Evolutionary conservation across 64 coral and sea anemone genomes (phyloP).

Genomic region (Stichodactyla mertensii): DNA sequence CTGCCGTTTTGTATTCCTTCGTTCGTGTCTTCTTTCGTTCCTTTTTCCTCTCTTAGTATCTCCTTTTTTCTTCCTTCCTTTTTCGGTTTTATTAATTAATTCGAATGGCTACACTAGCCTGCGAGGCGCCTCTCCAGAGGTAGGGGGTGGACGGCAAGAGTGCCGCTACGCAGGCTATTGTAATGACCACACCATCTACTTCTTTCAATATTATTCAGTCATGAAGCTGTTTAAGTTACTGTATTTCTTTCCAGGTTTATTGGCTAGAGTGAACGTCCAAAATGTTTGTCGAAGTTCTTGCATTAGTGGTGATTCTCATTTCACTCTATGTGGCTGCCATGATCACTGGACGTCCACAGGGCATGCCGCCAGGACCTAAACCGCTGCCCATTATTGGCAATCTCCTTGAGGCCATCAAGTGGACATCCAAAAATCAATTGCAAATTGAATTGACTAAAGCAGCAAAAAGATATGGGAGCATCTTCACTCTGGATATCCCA

Average conservation of each 20-base stretch:
- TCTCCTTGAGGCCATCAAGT: slow-evolving; percentile 7
- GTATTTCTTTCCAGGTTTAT: neutral
- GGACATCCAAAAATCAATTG: slow-evolving; percentile 28
- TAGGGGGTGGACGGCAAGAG: no score
- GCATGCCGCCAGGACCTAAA: slow-evolving; percentile 44
- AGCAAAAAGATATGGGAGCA: slow-evolving; percentile 45
- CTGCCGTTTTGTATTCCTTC: no score
- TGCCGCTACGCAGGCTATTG: no score
- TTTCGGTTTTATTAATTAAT: no score
- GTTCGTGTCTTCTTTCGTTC: no score
- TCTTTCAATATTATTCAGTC: no score
- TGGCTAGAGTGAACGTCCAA: neutral
- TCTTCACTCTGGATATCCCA: slow-evolving; percentile 35
- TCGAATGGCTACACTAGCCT: no score
- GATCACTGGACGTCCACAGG: neutral
- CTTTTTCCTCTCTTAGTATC: no score
- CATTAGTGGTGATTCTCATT: neutral
- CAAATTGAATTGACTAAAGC: slow-evolving; percentile 42
- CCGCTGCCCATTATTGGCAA: slow-evolving; percentile 56
- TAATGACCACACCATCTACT: no score
- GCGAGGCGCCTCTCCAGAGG: no score
- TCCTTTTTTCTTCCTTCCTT: no score
- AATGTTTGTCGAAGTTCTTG: neutral
- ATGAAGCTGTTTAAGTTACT: neutral
- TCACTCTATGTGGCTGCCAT: neutral